A percentile compares a stretch with the other conserved stretches of the same genome.
Evolutionary conservation across 2,888 invertebrate genomes (phyloP).

Genomic region (Enchytraeus crypticus): DNA sequence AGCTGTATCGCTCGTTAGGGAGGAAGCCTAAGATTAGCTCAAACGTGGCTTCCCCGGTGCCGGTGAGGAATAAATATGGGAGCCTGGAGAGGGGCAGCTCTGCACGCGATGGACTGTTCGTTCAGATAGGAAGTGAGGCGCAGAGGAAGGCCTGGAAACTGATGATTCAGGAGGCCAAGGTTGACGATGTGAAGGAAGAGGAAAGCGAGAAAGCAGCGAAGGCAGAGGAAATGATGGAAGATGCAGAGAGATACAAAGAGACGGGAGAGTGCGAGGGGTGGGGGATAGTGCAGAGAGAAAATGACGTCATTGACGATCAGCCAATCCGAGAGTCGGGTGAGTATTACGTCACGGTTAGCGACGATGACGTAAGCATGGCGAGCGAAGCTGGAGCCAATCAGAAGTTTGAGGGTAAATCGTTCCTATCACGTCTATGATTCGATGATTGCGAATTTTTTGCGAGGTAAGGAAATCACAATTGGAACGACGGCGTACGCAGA

Average conservation of each 20-base stretch:
- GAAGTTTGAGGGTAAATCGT: background rate
- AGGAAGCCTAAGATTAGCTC: background rate
- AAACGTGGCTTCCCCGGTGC: background rate
- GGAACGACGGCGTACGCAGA: too few species aligned
- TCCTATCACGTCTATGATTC: too few species aligned
- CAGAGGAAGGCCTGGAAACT: background rate
- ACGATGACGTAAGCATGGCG: background rate
- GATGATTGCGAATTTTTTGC: too few species aligned
- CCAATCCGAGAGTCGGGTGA: background rate
- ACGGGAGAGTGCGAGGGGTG: background rate
- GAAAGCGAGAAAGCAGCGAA: background rate
- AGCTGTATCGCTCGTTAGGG: background rate
- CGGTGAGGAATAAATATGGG: background rate
- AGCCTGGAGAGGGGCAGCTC: background rate
- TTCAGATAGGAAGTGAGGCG: background rate
- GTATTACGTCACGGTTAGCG: too few species aligned
- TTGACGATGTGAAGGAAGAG: background rate
- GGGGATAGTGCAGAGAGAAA: background rate
- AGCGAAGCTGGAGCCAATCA: background rate
- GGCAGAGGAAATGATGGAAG: background rate
- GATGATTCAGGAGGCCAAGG: background rate
- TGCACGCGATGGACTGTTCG: background rate
- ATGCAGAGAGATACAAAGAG: background rate
- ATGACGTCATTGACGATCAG: background rate
- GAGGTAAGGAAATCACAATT: too few species aligned